phyloP scores from a whole-genome alignment of 2,113 vertebrate genomes.

The Elephantulus edwardii region DNA sequence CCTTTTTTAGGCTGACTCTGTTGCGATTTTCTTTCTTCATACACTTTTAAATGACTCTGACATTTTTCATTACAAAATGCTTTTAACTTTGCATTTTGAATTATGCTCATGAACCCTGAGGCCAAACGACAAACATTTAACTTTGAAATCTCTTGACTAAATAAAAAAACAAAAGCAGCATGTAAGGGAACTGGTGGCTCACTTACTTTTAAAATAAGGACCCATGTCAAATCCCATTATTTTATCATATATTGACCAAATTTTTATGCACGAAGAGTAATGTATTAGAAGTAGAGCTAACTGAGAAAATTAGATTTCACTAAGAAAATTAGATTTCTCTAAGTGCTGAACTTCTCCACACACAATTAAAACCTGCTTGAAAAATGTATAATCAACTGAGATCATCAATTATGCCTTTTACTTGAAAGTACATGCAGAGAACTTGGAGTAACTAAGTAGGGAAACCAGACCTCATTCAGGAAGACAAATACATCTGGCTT shows the following conservation, averaged over 20 bases:
- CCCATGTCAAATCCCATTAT: slow-evolving; percentile 72
- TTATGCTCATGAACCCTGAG: slow-evolving; percentile 50
- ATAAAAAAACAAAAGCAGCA: slow-evolving; percentile 64
- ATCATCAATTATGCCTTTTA: slow-evolving; percentile 71
- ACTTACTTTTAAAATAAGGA: slow-evolving; percentile 57
- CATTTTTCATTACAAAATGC: slow-evolving; percentile 66
- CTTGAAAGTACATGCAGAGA: slow-evolving; percentile 54
- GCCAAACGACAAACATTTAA: slow-evolving; percentile 66
- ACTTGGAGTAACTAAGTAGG: not conserved
- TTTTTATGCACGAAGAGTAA: slow-evolving; percentile 58
- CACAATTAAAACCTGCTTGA: slow-evolving; percentile 72
- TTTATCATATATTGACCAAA: slow-evolving; percentile 64
- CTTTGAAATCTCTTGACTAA: slow-evolving; percentile 64
- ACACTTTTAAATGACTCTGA: slow-evolving; percentile 59
- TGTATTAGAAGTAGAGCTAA: slow-evolving; percentile 66
- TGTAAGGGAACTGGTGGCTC: not conserved
- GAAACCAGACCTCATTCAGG: not conserved
- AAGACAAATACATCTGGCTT: slow-evolving; percentile 39
- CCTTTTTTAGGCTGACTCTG: not conserved
- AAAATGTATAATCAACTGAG: slow-evolving; percentile 77
- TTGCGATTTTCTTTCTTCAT: slow-evolving; percentile 29
- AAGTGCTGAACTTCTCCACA: slow-evolving; percentile 70
- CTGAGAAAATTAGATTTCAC: slow-evolving; percentile 63
- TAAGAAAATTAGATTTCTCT: slow-evolving; percentile 63
- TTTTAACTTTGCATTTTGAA: slow-evolving; percentile 72